Evolutionary conservation across 92 coral and sea anemone species (phyloP).

Genomic region (Diadumene lineata): DNA sequence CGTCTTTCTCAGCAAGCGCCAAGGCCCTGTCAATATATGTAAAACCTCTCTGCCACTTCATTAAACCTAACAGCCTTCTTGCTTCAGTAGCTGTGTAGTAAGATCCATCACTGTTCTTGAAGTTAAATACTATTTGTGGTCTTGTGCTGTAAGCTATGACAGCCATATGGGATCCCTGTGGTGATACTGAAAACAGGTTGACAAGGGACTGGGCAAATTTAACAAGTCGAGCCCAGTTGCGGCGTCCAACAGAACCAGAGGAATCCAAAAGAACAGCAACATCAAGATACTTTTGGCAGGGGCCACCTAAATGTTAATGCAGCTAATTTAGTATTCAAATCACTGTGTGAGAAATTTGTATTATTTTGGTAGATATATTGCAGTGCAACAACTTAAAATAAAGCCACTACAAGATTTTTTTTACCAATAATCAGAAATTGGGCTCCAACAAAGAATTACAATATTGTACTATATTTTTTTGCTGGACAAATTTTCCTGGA

Average conservation of each 20-base stretch:
- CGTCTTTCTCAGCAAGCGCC: not conserved
- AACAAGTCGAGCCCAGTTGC: slow-evolving; percentile 42
- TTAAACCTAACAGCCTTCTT: slow-evolving; percentile 21
- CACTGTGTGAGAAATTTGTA: no score
- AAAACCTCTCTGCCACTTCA: slow-evolving; percentile 48
- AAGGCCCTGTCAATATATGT: slow-evolving; percentile 47
- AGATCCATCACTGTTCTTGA: slow-evolving; percentile 8
- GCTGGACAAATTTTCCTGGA: no score
- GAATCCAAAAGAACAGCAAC: slow-evolving; percentile 32
- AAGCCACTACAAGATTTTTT: no score
- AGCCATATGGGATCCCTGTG: slow-evolving; percentile 44
- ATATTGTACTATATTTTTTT: no score
- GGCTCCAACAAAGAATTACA: no score
- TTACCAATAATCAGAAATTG: no score
- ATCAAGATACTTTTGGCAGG: slow-evolving; percentile 25
- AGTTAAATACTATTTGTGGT: slow-evolving; percentile 28
- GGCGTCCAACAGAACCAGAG: slow-evolving; percentile 45
- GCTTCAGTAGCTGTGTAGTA: slow-evolving; percentile 15
- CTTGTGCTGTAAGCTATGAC: slow-evolving; percentile 37
- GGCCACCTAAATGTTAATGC: slow-evolving; percentile 19
- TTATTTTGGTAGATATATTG: no score
- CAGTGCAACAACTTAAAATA: no score
- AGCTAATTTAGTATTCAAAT: no score
- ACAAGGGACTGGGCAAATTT: slow-evolving; percentile 22
- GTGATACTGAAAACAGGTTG: slow-evolving; percentile 24